A percentile compares a stretch with the other conserved stretches of the same genome.
phyloP scores from a whole-genome alignment of 2,797 vertebrate genomes.

The Epinephelus awoara region DNA sequence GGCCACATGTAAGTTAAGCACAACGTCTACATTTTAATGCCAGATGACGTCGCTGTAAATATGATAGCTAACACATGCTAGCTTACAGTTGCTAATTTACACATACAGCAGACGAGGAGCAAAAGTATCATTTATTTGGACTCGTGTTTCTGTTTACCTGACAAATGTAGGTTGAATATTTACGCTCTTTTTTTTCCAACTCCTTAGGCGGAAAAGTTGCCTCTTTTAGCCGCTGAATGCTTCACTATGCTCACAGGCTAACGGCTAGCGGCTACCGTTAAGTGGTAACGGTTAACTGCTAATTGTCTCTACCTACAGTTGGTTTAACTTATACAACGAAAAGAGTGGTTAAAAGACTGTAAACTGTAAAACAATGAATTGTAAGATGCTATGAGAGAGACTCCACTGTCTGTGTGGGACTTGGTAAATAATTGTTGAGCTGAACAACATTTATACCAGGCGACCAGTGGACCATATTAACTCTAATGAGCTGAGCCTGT shows the following conservation, averaged over 20 bases:
- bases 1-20: neutral
- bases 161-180: neutral
- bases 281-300: no score
- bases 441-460: constrained; percentile 20
- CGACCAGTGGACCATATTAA: constrained; percentile 31
- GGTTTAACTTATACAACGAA: no score
- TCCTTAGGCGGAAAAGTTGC: neutral
- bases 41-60: no score
- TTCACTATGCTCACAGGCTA: neutral
- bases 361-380: neutral
- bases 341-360: neutral
- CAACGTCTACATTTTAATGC: neutral
- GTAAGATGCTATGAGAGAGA: neutral
- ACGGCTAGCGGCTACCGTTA: neutral
- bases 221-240: neutral
- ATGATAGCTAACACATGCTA: no score
- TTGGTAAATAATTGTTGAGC: constrained; percentile 23
- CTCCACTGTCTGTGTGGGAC: constrained; percentile 14
- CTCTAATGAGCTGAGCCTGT: constrained; percentile 45
- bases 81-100: no score
- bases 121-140: neutral
- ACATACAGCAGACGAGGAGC: neutral
- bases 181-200: neutral
- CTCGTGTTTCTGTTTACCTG: neutral
- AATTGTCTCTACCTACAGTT: no score